Base-by-base conservation (phyloP, 2,113 vertebrate species). In the Grantiella picta region DNA sequence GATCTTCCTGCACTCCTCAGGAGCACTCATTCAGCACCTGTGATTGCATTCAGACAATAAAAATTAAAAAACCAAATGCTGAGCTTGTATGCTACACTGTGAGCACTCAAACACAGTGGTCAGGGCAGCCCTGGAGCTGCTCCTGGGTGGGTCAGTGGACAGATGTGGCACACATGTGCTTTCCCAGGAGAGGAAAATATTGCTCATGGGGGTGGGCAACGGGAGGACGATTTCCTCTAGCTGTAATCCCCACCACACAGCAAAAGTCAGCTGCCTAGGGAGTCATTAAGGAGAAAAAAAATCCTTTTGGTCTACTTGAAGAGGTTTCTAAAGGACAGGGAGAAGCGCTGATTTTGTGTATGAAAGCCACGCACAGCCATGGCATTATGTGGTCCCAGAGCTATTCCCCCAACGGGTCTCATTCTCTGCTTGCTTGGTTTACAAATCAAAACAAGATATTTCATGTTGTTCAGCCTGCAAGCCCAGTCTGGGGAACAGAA, bases 21-120 rank as follows among this genome's bases (percentile, higher is more conserved):
- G 52, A 63, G 54, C 68, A 83, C 22, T 38, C 82, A 81, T 68
- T 95, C 70, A 75, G 87, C 85, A 86, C 63, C 54, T 93, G 44
- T 2, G 12, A 75, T 35, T 87, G 49, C 61, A 80, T 40, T 40
- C 44, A 73, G 81, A 44, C 52, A 73, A 54, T 3, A 12, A 19
- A 69, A 91, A 72, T 29, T 4, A 15, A 79, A 84, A 52, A 71
- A 24, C 10, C 33, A 66, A 84, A 63, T 24, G 24, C 52, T 73
- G 16, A 47, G 21, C 33, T 91, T 36, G 47, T n/a, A 68, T 22
- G 45, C 29, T 49, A 15, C 7, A n/a, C 31, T 5, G 7, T 33
- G 68, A 25, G 10, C 21, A 33, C 64, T 53, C 44, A 31, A 81
- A 40, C 20, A 38, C 3, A 15, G 45, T 0, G 6, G 52, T 20